Base-by-base conservation (phyloP, 2,797 vertebrate species). In the Knipowitschia caucasica region DNA sequence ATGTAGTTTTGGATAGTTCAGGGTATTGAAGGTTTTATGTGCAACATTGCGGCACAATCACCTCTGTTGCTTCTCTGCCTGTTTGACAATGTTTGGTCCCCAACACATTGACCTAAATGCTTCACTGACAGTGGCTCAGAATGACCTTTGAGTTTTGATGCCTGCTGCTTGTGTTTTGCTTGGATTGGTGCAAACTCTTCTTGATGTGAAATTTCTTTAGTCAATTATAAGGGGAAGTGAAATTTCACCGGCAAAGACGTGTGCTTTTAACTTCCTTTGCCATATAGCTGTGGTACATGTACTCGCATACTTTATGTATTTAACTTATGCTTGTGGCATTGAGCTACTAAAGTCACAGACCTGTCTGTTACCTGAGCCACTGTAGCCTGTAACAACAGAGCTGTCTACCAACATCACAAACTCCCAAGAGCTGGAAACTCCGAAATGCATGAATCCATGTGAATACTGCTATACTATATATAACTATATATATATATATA, bases 361-460 rank as follows among this genome's bases (percentile, higher is more conserved):
- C 34, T 71, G 77, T 61, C 34, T 71, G 77, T 61, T 55, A 81
- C 58, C 72, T 45, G 73, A 84, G 65, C 23, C 42, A 44, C 59
- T 51, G 67, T 73, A 55, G 49, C 50, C 57, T 66, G 12, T 56
- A 47, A 60, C 68, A 71, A 67, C 71, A 69, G 46, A 64, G 44
- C 47, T 66, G 46, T 42, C 23, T 56, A 55, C 24, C 30, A 30
- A 26, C 29, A 23, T 53, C 23, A 47, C 21, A 53, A 7, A 56
- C 23, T 12, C 8, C 64, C 12, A 30, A 31, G 44, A 65, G 23
- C 42, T 12, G 26, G 15, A 34, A 12, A 26, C 24, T 4, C 24
- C 6, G 47, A 33, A 17, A 39, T 49, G 29, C 46, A 27, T 29
- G 57, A 25, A 23, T 18, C 39, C 15, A 18, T 5, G 5, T 53